Conservation (phyloP, 2,888 invertebrate species). For the Vesta saturnalis region DNA sequence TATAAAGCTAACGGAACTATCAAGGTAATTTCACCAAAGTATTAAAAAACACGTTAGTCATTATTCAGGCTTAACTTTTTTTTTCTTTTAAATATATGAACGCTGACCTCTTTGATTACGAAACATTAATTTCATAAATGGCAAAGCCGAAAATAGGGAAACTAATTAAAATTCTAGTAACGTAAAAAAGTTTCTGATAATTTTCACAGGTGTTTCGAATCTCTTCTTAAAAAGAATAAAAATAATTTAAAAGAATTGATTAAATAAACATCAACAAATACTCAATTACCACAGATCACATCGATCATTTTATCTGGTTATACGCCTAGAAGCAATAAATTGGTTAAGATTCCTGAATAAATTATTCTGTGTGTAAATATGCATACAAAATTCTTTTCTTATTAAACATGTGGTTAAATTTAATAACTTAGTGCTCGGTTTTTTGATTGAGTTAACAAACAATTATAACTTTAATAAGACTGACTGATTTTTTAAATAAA, state of each 20-base stretch:
- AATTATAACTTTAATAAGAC: neutral
- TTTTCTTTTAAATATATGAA: neutral
- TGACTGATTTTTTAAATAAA: conserved; percentile 10
- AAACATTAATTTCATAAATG: neutral
- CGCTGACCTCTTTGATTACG: neutral
- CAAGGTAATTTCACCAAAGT: neutral
- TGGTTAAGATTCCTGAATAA: conserved; percentile 15
- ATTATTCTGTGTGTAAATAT: conserved; percentile 1
- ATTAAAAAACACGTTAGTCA: neutral
- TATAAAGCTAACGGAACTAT: neutral
- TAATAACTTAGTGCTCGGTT: conserved; percentile 4
- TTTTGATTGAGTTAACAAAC: conserved; percentile 6
- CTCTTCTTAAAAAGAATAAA: neutral
- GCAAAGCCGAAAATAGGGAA: no score
- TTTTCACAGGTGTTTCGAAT: no score
- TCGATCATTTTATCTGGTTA: conserved; percentile 7
- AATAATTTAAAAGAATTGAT: conserved; percentile 2
- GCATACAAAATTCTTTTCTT: conserved; percentile 10
- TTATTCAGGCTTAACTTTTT: conserved; percentile 13
- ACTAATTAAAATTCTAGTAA: no score
- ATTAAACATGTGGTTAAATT: conserved; percentile 11
- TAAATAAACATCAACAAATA: conserved; percentile 10
- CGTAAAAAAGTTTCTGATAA: no score
- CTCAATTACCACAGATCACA: conserved; percentile 6
- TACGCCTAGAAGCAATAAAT: conserved; percentile 12